phyloP scores from a whole-genome alignment of 1,140 invertebrate species.

The Ostrea denselamellosa region DNA sequence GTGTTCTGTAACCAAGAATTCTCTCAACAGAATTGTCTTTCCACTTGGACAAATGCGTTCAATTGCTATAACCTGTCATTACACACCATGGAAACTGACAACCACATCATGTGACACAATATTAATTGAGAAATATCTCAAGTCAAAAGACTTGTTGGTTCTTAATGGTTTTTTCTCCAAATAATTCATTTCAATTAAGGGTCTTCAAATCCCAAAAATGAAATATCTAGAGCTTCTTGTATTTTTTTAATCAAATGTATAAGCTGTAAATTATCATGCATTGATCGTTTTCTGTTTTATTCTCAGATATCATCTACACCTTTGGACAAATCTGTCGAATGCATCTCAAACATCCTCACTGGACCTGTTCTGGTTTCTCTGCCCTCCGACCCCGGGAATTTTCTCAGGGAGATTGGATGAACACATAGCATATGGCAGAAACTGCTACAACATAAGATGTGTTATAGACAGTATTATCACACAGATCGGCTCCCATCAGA shows the following conservation, averaged over 20 bases:
- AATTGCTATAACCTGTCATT: no score
- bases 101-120: no score
- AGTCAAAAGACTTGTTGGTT: no score
- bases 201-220: no score
- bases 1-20: neutral
- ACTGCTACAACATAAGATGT: neutral
- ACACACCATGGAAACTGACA: no score
- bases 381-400: neutral
- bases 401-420: neutral
- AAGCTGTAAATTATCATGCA: no score
- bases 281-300: no score
- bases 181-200: no score
- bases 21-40: neutral
- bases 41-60: neutral
- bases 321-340: neutral
- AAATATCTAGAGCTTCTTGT: no score
- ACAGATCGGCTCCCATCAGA: neutral
- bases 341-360: neutral
- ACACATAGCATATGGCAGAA: neutral
- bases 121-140: no score
- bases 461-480: neutral
- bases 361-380: neutral
- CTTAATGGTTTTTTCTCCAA: neutral
- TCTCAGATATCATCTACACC: neutral
- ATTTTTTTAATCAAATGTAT: no score